A percentile compares a stretch with the other conserved stretches of the same genome.
Conservation (phyloP, 2,797 vertebrate species). For the Brachyrhaphis roseni region DNA sequence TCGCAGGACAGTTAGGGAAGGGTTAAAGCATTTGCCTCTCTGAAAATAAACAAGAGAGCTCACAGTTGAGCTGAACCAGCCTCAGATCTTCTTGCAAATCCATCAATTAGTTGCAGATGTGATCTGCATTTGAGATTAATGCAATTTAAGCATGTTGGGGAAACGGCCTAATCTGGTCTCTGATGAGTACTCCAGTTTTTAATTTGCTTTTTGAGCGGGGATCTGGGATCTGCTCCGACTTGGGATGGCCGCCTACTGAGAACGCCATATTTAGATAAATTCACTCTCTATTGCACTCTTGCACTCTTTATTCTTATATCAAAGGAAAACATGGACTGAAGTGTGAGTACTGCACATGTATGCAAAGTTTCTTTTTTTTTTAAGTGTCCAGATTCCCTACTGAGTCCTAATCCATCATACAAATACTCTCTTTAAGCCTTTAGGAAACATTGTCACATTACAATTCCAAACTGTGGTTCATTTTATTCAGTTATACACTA, state of each 20-base stretch:
- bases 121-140: conserved; percentile 83
- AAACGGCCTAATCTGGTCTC: conserved; percentile 79
- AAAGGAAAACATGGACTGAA: conserved; percentile 7
- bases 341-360: conserved; percentile 1
- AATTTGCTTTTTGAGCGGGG: conserved; percentile 71
- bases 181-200: conserved; percentile 69
- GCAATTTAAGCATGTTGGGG: conserved; percentile 78
- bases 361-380: background rate
- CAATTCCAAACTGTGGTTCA: background rate
- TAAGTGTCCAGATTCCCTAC: conserved; percentile 16
- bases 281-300: conserved; percentile 24
- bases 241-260: conserved; percentile 37
- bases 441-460: background rate
- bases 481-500: background rate
- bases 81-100: conserved; percentile 81
- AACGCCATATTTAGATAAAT: conserved; percentile 27
- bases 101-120: conserved; percentile 85
- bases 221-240: conserved; percentile 45
- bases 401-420: conserved; percentile 4
- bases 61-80: conserved; percentile 68
- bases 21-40: conserved; percentile 72
- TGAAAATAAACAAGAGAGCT: conserved; percentile 78
- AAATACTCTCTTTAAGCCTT: background rate
- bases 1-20: conserved; percentile 45
- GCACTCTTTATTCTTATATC: conserved; percentile 23